These are phyloP conservation scores for Aurelia coerulea DNA, from an alignment of 30 jellyfish, hydroid and myxozoan genomes.

Conservation along the genomic window DNA sequence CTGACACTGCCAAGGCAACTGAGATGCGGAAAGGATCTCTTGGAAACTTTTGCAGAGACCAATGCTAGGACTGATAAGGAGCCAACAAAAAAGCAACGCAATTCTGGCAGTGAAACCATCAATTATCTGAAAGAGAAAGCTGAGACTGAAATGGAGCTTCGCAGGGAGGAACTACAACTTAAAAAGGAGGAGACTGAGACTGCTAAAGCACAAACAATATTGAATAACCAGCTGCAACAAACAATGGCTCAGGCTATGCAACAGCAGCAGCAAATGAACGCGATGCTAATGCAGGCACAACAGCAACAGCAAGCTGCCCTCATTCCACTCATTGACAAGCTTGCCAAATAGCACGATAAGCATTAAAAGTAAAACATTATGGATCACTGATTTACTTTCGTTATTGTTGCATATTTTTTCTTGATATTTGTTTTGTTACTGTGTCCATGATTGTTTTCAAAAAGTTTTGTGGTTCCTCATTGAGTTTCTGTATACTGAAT, in stretches of 20 bases:
- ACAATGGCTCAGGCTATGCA: not conserved
- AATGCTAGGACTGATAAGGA: no score
- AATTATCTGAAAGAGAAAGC: not conserved
- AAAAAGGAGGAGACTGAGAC: constrained; percentile 8
- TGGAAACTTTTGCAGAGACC: no score
- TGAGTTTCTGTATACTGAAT: no score
- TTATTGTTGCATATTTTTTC: no score
- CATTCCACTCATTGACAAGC: not conserved
- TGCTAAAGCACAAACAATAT: not conserved
- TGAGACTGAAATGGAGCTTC: not conserved
- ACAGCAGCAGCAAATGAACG: constrained; percentile 1
- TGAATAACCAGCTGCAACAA: constrained; percentile 1
- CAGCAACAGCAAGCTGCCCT: constrained; percentile 4
- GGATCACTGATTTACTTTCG: no score
- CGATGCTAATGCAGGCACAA: constrained; percentile 3
- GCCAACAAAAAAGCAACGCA: no score
- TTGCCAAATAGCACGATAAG: not conserved
- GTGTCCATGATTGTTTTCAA: no score
- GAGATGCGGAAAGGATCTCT: no score
- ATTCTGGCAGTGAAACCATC: constrained; percentile 10
- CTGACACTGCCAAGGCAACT: no score
- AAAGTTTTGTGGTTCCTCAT: no score
- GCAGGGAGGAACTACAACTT: not conserved
- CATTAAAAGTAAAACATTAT: not conserved
- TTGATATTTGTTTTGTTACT: no score